These are phyloP conservation scores for Axea sp. DNA, from an alignment of 2,888 invertebrate species.

Conservation along the genomic window DNA sequence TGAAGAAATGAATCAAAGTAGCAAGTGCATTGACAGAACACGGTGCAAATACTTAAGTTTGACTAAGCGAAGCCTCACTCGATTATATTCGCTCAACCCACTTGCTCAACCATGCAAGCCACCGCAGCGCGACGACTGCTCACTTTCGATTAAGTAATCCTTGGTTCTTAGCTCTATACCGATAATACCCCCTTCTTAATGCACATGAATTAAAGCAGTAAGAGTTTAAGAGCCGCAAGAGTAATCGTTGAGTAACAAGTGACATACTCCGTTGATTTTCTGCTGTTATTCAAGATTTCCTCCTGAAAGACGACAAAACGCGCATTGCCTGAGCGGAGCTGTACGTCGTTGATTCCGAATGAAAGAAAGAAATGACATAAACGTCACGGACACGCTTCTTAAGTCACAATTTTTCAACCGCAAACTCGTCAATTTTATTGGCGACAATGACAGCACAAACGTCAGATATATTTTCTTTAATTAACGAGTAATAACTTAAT, in stretches of 20 bases:
- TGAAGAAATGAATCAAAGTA: slow-evolving; percentile 8
- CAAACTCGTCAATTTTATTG: slow-evolving; percentile 3
- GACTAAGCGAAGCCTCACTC: slow-evolving; percentile 63
- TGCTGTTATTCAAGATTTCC: slow-evolving; percentile 54
- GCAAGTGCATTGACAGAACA: slow-evolving; percentile 60
- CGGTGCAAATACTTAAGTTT: slow-evolving; percentile 62
- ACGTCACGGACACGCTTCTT: slow-evolving; percentile 28
- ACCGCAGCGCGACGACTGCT: slow-evolving; percentile 67
- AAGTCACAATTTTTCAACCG: background rate
- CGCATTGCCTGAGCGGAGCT: slow-evolving; percentile 5
- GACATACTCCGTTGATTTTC: slow-evolving; percentile 64
- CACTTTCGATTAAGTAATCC: slow-evolving; percentile 75
- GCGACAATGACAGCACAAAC: background rate
- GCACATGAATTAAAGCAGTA: slow-evolving; percentile 65
- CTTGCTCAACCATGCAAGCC: slow-evolving; percentile 71
- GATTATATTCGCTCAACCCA: slow-evolving; percentile 70
- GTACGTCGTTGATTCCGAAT: slow-evolving; percentile 19
- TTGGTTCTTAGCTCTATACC: slow-evolving; percentile 60
- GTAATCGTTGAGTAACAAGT: slow-evolving; percentile 61
- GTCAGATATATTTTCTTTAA: slow-evolving; percentile 10
- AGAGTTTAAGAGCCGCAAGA: slow-evolving; percentile 62
- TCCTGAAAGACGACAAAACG: slow-evolving; percentile 27
- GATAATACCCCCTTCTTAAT: slow-evolving; percentile 68
- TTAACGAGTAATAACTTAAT: slow-evolving; percentile 8
- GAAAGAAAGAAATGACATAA: slow-evolving; percentile 17